Evolutionary conservation across 1,140 invertebrate genomes (phyloP).

Genomic region (Anadara kagoshimensis): DNA sequence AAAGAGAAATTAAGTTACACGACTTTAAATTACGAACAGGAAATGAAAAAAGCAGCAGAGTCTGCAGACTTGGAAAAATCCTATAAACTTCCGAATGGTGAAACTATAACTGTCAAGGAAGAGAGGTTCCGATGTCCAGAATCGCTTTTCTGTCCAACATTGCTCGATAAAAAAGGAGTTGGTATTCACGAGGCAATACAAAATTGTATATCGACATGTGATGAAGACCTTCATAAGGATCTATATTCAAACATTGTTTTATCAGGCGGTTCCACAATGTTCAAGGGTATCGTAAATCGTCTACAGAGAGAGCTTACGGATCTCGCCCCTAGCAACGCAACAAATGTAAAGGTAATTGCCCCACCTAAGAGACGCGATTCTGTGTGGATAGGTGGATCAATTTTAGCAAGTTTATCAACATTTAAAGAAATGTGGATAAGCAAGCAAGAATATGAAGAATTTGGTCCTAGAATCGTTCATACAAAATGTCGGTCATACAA

Average conservation of each 20-base stretch:
- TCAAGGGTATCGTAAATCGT: too few relatives aligned
- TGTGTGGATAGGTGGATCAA: too few relatives aligned
- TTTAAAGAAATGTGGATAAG: too few relatives aligned
- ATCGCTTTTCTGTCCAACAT: constrained; percentile 82
- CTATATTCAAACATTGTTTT: constrained; percentile 88
- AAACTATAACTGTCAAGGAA: constrained; percentile 61
- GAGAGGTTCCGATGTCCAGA: constrained; percentile 68
- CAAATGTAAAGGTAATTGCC: too few relatives aligned
- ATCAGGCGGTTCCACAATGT: constrained; percentile 77
- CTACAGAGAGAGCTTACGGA: too few relatives aligned
- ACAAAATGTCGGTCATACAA: too few relatives aligned
- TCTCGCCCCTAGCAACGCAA: too few relatives aligned
- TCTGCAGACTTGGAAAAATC: constrained; percentile 72
- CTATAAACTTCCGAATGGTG: constrained; percentile 75
- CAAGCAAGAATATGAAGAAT: too few relatives aligned
- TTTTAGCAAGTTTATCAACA: too few relatives aligned
- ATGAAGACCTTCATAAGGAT: constrained; percentile 89
- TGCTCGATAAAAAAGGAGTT: constrained; percentile 52
- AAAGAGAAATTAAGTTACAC: constrained; percentile 94
- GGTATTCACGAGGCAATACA: constrained; percentile 80
- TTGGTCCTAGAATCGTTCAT: too few relatives aligned
- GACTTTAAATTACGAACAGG: constrained; percentile 93
- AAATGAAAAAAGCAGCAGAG: constrained; percentile 76
- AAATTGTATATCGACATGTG: constrained; percentile 84
- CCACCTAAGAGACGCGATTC: too few relatives aligned